Evolutionary conservation across 2,888 invertebrate genomes (phyloP), one percentile per base, ranked within the genome.

Genomic region (Diaperis boleti): DNA sequence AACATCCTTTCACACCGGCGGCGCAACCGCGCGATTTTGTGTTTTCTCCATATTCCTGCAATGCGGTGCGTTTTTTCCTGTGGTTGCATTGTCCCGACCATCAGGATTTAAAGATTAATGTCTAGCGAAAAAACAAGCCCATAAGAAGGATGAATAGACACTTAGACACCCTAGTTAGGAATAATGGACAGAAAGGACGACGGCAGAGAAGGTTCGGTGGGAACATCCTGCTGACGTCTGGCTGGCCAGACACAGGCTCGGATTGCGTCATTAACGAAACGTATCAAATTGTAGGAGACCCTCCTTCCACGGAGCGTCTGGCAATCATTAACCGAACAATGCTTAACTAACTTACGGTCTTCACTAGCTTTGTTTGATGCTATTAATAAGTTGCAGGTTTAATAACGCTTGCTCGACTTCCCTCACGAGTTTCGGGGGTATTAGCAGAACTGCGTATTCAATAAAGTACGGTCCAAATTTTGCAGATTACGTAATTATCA

Each of bases 231-330:
- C 52, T 60, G 45, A 60, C 44, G 37, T 60, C 45, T 45, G 44
- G 47, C 47, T 31, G 17, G 15, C 31, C 31, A 47, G 39, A 41
- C 41, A 49, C 56, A 49, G 29, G 56, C 57, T 62, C 62, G 50
- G 49, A 71, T 72, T 68, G 70, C 71, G 62, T 71, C 72, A 72
- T 72, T 72, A 72, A 69, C 69, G 68, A 62, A 70, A 71, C 68
- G 70, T 72, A 72, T 70, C 71, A 72, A 72, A 69, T 69, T 67
- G 65, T 67, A 14, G 52, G 61, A 39, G 50, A 55, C 41, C 62
- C 54, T 57, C 35, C 52, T 52, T 39, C 56, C 31, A 17, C 54
- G n/a, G n/a, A n/a, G n/a, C 60, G 68, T 64, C 66, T 65, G 50
- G 57, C 60, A 57, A 59, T 68, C 66, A 68, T 68, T 68, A 68